A percentile compares a stretch with the other conserved stretches of the same genome.
These are phyloP conservation scores for Scophthalmus maximus DNA, from an alignment of 2,113 vertebrate genomes.

Conservation along the genomic window DNA sequence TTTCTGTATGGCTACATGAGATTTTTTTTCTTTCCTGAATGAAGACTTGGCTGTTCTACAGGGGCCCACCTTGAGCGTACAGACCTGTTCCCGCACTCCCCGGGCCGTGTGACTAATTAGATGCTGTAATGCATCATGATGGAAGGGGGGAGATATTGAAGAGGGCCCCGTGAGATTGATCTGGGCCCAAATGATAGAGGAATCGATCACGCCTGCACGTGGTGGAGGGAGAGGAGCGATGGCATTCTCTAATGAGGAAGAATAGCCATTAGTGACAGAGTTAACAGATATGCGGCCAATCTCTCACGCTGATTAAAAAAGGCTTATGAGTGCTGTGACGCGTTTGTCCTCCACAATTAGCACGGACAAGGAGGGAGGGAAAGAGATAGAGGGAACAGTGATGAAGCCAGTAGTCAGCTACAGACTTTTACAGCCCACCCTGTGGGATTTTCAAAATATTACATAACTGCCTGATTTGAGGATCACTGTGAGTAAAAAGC, in stretches of 20 bases:
- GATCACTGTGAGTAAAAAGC: not conserved
- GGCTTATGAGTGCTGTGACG: slow-evolving; percentile 64
- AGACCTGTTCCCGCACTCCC: slow-evolving; percentile 31
- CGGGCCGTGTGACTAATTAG: slow-evolving; percentile 64
- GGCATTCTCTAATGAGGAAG: slow-evolving; percentile 72
- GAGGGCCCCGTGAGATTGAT: slow-evolving; percentile 64
- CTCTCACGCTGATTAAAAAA: slow-evolving; percentile 77
- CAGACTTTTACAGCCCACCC: not conserved
- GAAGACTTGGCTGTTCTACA: slow-evolving; percentile 35
- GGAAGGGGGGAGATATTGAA: slow-evolving; percentile 57
- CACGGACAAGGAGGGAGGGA: slow-evolving; percentile 11
- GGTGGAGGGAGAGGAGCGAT: slow-evolving; percentile 48
- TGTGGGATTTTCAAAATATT: slow-evolving; percentile 4
- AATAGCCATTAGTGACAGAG: slow-evolving; percentile 74
- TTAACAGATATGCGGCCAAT: slow-evolving; percentile 70
- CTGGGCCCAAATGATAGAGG: slow-evolving; percentile 66
- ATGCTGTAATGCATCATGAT: slow-evolving; percentile 57
- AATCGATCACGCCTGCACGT: slow-evolving; percentile 70
- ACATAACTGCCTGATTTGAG: not conserved
- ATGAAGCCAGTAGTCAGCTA: slow-evolving; percentile 16
- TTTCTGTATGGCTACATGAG: slow-evolving; percentile 9
- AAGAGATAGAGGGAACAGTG: not conserved
- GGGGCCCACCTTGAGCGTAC: slow-evolving; percentile 49
- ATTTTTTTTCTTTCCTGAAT: slow-evolving; percentile 28
- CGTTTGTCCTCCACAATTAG: slow-evolving; percentile 61